phyloP scores from a whole-genome alignment of 2,797 vertebrate genomes.

The Gadopsis bispinosus region DNA sequence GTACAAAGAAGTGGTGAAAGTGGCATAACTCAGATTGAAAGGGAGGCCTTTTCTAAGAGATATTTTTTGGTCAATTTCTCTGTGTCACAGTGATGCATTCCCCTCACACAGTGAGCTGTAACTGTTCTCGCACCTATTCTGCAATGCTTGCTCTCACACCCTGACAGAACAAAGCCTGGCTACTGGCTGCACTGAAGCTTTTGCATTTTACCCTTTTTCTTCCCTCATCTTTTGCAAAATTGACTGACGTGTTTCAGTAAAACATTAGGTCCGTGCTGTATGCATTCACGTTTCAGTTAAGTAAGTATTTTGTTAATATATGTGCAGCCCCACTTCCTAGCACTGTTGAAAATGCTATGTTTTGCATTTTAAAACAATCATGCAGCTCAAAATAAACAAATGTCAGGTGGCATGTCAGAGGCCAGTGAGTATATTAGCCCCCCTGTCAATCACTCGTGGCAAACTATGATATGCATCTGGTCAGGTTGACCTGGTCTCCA shows the following conservation, averaged over 20 bases:
- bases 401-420: neutral
- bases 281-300: too few species aligned
- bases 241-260: constrained; percentile 14
- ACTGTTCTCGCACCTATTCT: constrained; percentile 28
- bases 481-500: neutral
- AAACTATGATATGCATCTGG: neutral
- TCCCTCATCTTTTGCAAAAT: neutral
- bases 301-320: neutral
- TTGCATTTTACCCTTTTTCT: constrained; percentile 11
- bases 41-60: constrained; percentile 40
- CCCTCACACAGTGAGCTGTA: constrained; percentile 47
- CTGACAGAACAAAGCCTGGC: constrained; percentile 22
- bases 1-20: constrained; percentile 27
- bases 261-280: neutral
- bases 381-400: neutral
- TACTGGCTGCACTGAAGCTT: neutral
- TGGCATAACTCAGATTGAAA: constrained; percentile 43
- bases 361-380: neutral
- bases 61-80: constrained; percentile 60
- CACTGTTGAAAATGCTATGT: neutral
- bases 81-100: constrained; percentile 57
- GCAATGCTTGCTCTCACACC: constrained; percentile 17
- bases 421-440: neutral
- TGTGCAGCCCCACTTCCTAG: neutral
- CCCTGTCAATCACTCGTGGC: neutral